Evolutionary conservation across 2,797 vertebrate genomes (phyloP), one percentile per base, ranked within the genome.

Genomic region (Siniperca undulata): DNA sequence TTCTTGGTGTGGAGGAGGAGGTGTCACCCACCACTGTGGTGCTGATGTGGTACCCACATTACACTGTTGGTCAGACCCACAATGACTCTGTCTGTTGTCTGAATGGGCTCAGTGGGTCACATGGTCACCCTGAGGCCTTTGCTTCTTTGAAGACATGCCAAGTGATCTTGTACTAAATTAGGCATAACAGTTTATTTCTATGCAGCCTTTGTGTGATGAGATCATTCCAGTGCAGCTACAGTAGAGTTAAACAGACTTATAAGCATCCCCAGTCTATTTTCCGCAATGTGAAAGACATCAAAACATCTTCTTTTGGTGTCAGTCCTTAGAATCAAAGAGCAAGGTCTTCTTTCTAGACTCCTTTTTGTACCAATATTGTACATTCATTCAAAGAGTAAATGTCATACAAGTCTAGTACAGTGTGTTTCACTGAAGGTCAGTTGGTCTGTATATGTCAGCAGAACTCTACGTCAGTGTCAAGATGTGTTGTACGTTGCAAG

Each of bases 11-110:
- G n/a, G 66, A 78, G 55, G 55, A 84, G 82, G 77, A 85, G 88
- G 78, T 90, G 78, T 86, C 55, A 65, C 65, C 86, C 84, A 82
- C 75, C 67, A 62, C 79, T 60, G 53, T 70, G 81, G 74, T 77
- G 80, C 40, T 30, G 50, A 78, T 78, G 42, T 46, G n/a, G 70
- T 53, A 70, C 83, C 71, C 42, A 79, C 78, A 77, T 62, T 65
- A 70, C 72, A 70, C 61, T 69, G 73, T 73, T 0, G 74, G 83
- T 88, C 68, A 84, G 58, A 88, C 56, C 84, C 82, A 89, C 91
- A 93, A 81, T 90, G 75, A 80, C 85, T 83, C 53, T 58, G 71
- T 77, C 77, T 93, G 89, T 91, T 89, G 77, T 89, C 83, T 83
- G 68, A 77, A 58, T 74, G 75, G 74, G 52, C 69, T 78, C 59